Percentiles rank a stretch among this genome's conserved stretches.
These are phyloP conservation scores for Cyphomyrus plagiostoma DNA, from an alignment of 2,113 vertebrate species.

Conservation along the genomic window DNA sequence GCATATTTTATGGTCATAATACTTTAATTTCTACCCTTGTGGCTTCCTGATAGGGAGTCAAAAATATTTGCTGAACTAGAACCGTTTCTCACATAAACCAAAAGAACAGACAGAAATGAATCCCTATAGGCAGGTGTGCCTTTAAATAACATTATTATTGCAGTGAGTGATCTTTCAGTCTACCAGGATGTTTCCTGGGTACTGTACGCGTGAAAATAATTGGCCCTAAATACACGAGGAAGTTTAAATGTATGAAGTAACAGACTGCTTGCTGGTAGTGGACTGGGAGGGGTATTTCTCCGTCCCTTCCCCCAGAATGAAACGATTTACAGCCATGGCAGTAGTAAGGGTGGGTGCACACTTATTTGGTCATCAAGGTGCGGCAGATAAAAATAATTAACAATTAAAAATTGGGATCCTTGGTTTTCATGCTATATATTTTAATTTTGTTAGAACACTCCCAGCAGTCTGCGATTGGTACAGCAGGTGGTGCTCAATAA, in stretches of 20 bases:
- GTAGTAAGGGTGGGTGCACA: not conserved
- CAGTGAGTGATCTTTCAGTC: not conserved
- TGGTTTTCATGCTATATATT: not conserved
- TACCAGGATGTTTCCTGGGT: not conserved
- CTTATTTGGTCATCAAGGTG: not conserved
- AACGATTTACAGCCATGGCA: not conserved
- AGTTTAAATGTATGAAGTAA: not conserved
- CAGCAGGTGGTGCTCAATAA: not conserved
- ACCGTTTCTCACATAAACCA: not conserved
- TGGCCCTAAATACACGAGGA: not conserved
- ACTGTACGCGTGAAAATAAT: not conserved
- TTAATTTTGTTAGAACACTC: not conserved
- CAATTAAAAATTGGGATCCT: not conserved
- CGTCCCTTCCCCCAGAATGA: not conserved
- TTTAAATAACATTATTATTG: not conserved
- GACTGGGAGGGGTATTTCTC: not conserved
- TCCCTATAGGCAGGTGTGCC: not conserved
- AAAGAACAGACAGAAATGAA: not conserved
- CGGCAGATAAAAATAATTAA: not conserved
- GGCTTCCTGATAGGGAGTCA: not conserved
- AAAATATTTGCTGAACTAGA: not conserved
- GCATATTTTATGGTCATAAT: not conserved
- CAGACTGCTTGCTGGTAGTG: not conserved
- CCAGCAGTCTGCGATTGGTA: not conserved
- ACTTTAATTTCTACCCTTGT: not conserved